Percentiles rank a stretch among this genome's conserved stretches.
phyloP scores from a whole-genome alignment of 2,888 invertebrate species.

The Orthonevra nobilis region DNA sequence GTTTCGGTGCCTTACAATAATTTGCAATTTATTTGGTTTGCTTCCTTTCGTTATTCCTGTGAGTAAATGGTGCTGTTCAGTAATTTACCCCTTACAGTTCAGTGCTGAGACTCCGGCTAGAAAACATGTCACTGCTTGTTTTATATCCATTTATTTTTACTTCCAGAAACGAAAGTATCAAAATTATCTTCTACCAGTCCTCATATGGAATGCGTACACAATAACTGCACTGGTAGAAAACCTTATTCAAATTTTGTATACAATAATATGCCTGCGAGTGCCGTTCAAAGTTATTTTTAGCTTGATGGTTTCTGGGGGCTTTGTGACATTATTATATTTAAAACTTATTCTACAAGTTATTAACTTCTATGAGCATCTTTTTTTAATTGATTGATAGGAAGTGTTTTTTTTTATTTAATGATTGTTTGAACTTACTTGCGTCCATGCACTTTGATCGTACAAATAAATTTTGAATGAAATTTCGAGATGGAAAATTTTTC shows the following conservation, averaged over 20 bases:
- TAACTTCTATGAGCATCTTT: conserved; percentile 73
- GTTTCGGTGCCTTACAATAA: conserved; percentile 71
- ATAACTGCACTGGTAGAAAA: conserved; percentile 72
- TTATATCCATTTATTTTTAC: conserved; percentile 9
- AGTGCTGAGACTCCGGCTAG: too few relatives aligned
- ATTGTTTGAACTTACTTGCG: conserved; percentile 82
- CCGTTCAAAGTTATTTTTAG: conserved; percentile 67
- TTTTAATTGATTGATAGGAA: conserved; percentile 1
- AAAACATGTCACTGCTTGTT: neutral
- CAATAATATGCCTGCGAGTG: conserved; percentile 70
- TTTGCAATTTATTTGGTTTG: conserved; percentile 70
- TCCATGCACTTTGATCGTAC: conserved; percentile 95
- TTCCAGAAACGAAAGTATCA: conserved; percentile 68
- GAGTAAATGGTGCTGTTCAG: conserved; percentile 20
- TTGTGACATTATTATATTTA: conserved; percentile 72
- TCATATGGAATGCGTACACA: conserved; percentile 74
- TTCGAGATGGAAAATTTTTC: conserved; percentile 87
- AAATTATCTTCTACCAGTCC: conserved; percentile 71
- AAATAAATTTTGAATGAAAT: conserved; percentile 87
- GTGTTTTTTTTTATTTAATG: neutral
- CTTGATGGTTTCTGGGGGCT: conserved; percentile 71
- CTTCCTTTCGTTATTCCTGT: conserved; percentile 71
- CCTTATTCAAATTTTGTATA: conserved; percentile 71
- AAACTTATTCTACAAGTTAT: conserved; percentile 73
- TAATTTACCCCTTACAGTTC: too few relatives aligned